Evolutionary conservation across 2,113 vertebrate species (phyloP).

Genomic region (Hyperoodon ampullatus): DNA sequence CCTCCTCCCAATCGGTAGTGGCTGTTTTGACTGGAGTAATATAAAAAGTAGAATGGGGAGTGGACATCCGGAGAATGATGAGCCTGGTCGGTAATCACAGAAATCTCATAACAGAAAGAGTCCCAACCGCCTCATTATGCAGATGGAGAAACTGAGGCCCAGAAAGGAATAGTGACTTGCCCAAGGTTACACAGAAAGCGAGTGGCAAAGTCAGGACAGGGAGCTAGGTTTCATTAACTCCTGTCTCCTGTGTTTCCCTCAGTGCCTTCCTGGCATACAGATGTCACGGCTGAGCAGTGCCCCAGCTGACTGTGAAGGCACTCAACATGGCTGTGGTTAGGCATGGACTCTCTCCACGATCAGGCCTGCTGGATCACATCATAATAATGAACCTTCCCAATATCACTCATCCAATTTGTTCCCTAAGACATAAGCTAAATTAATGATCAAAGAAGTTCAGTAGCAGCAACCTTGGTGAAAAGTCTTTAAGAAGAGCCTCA

Average conservation of each 20-base stretch:
- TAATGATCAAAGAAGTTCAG: conserved; percentile 38
- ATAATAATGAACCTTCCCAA: background rate
- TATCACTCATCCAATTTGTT: background rate
- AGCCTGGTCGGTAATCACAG: background rate
- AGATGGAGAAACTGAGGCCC: conserved; percentile 15
- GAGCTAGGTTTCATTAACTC: background rate
- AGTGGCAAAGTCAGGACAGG: background rate
- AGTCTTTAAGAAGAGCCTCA: conserved; percentile 36
- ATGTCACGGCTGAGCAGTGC: background rate
- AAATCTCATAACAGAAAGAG: background rate
- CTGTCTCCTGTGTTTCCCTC: background rate
- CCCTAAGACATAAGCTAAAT: conserved; percentile 15
- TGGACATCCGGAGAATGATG: background rate
- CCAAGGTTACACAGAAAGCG: background rate
- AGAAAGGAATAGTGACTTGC: background rate
- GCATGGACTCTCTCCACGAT: background rate
- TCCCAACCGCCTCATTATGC: background rate
- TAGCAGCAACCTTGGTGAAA: background rate
- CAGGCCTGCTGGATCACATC: background rate
- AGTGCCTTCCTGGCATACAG: background rate
- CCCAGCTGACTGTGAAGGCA: background rate
- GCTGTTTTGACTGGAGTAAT: background rate
- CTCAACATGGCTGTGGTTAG: background rate
- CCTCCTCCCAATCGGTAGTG: background rate
- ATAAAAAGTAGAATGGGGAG: background rate